A percentile compares a stretch with the other conserved stretches of the same genome.
Evolutionary conservation across 2,113 vertebrate species (phyloP).

Genomic region (Thymallus thymallus): DNA sequence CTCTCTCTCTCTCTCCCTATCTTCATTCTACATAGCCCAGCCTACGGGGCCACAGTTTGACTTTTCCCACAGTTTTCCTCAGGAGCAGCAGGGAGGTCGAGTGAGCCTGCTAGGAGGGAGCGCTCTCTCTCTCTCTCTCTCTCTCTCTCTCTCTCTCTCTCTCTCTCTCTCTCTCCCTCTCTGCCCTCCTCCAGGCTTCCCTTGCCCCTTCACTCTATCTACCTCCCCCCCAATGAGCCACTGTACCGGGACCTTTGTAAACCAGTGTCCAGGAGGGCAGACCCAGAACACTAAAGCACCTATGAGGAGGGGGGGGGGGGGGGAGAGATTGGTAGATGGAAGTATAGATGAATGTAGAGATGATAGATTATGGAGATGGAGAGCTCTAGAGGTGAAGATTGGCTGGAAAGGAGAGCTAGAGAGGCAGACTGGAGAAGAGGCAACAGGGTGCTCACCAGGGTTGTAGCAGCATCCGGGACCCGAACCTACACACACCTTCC

Average conservation of each 20-base stretch:
- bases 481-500: not conserved
- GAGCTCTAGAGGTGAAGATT: not conserved
- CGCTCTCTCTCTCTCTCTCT: slow-evolving; percentile 61
- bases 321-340: no score
- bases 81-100: slow-evolving; percentile 38
- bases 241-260: not conserved
- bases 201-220: slow-evolving; percentile 51
- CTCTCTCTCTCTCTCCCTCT: not conserved
- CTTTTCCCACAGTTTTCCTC: slow-evolving; percentile 83
- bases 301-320: slow-evolving; percentile 7
- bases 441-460: not conserved
- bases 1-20: not conserved
- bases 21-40: not conserved
- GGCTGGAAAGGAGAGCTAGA: not conserved
- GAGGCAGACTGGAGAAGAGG: not conserved
- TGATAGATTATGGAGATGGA: not conserved
- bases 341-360: not conserved
- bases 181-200: slow-evolving; percentile 29
- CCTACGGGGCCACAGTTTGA: slow-evolving; percentile 77
- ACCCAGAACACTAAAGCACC: slow-evolving; percentile 1
- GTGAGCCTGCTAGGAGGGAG: slow-evolving; percentile 73
- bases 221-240: not conserved
- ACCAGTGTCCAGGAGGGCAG: not conserved
- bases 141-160: slow-evolving; percentile 52
- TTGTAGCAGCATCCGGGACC: not conserved